These are phyloP conservation scores for Mylabris sibirica DNA, from an alignment of 2,888 invertebrate species.

Conservation along the genomic window DNA sequence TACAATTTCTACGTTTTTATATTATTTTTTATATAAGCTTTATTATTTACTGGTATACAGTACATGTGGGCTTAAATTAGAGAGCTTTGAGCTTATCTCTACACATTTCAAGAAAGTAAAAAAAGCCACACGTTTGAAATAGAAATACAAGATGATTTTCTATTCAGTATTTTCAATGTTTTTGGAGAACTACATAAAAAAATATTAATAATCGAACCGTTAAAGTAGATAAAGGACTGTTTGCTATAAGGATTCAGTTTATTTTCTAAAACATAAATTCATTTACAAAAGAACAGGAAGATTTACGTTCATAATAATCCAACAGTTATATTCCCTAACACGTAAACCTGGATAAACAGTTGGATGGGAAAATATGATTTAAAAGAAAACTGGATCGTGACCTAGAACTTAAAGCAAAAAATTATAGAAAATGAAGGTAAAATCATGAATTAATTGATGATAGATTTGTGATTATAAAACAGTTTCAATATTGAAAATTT, in stretches of 20 bases:
- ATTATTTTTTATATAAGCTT: too few relatives aligned
- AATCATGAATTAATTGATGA: too few relatives aligned
- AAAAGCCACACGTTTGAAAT: too few relatives aligned
- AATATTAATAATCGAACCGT: neutral
- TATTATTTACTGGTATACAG: too few relatives aligned
- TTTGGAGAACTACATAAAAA: neutral
- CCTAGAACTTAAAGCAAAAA: neutral
- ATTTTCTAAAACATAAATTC: neutral
- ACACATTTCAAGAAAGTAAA: too few relatives aligned
- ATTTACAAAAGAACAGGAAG: neutral
- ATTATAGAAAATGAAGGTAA: neutral
- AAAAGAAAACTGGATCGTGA: neutral
- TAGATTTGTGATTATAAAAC: too few relatives aligned
- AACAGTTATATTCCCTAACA: neutral
- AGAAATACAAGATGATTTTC: too few relatives aligned
- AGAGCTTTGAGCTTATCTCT: too few relatives aligned
- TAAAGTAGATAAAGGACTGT: neutral
- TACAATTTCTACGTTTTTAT: too few relatives aligned
- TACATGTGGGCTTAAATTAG: too few relatives aligned
- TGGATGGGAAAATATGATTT: neutral
- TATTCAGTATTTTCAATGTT: too few relatives aligned
- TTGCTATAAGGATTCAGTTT: neutral
- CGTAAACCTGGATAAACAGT: constrained; percentile 3
- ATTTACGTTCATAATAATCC: constrained; percentile 2
- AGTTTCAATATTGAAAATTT: too few relatives aligned